Percentiles rank a stretch among this genome's conserved stretches.
phyloP scores from a whole-genome alignment of 2,797 vertebrate genomes.

The Rhinella marina region DNA sequence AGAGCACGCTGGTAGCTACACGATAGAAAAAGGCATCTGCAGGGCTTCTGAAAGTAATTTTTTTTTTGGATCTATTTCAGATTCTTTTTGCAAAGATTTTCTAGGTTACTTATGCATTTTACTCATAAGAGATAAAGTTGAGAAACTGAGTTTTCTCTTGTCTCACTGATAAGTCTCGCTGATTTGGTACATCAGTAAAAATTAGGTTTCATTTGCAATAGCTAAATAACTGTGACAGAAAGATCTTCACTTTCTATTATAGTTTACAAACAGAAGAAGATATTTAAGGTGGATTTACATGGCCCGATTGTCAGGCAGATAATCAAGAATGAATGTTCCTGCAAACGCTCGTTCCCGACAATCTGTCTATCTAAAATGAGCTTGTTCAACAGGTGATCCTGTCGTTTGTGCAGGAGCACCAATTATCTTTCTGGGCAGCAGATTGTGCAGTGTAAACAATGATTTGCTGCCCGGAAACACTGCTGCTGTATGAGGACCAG shows the following conservation, averaged over 20 bases:
- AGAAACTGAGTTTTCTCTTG: neutral
- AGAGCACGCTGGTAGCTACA: slow-evolving; percentile 32
- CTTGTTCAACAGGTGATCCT: too few relatives aligned
- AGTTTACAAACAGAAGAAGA: neutral
- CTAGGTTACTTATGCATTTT: slow-evolving; percentile 1
- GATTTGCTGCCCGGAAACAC: too few relatives aligned
- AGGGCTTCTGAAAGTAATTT: slow-evolving; percentile 32
- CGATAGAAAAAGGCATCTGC: slow-evolving; percentile 38
- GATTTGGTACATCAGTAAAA: neutral
- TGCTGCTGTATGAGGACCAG: too few relatives aligned
- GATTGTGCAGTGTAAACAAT: too few relatives aligned
- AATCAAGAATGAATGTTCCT: too few relatives aligned
- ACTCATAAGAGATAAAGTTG: neutral
- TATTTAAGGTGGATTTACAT: neutral
- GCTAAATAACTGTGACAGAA: neutral
- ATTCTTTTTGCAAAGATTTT: slow-evolving; percentile 27
- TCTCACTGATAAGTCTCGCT: neutral
- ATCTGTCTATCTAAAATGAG: too few relatives aligned
- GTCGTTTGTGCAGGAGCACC: too few relatives aligned
- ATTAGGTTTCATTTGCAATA: neutral
- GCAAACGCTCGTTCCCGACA: too few relatives aligned
- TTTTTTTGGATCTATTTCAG: slow-evolving; percentile 50
- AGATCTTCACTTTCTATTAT: neutral
- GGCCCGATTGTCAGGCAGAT: neutral
- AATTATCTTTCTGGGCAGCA: too few relatives aligned